Conservation (phyloP, 2,888 invertebrate species). For the Epistrophe grossulariae region DNA sequence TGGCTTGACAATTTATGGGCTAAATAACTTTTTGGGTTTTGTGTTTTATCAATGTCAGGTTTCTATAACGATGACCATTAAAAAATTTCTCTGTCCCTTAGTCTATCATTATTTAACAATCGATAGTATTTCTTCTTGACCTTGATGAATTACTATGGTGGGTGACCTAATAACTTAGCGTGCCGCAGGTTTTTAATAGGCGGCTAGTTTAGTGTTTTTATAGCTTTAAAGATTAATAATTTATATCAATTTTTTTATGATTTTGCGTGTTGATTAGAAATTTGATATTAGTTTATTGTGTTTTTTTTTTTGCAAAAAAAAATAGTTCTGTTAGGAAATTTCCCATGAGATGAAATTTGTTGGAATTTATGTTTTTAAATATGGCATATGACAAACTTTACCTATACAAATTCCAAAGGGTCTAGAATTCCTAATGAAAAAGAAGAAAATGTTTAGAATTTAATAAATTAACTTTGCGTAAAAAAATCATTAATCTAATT, state of each 20-base stretch:
- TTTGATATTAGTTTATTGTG: slow-evolving; percentile 6
- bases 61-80: neutral
- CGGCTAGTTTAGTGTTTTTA: slow-evolving; percentile 14
- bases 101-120: slow-evolving; percentile 5
- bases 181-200: neutral
- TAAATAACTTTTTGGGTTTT: slow-evolving; percentile 3
- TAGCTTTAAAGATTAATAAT: slow-evolving; percentile 3
- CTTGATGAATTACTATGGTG: neutral
- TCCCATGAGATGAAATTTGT: neutral
- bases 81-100: neutral
- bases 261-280: slow-evolving; percentile 26
- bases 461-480: no score
- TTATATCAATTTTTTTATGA: slow-evolving; percentile 14
- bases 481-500: no score
- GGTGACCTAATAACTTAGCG: slow-evolving; percentile 22
- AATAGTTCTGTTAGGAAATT: neutral
- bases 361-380: neutral
- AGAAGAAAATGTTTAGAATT: no score
- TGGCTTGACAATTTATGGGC: neutral
- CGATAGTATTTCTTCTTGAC: slow-evolving; percentile 5
- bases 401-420: no score
- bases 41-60: neutral
- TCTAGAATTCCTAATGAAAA: no score
- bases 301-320: neutral
- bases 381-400: no score